These are phyloP conservation scores for Phenganax stokvisi DNA, from an alignment of 92 coral and sea anemone species.

Conservation along the genomic window DNA sequence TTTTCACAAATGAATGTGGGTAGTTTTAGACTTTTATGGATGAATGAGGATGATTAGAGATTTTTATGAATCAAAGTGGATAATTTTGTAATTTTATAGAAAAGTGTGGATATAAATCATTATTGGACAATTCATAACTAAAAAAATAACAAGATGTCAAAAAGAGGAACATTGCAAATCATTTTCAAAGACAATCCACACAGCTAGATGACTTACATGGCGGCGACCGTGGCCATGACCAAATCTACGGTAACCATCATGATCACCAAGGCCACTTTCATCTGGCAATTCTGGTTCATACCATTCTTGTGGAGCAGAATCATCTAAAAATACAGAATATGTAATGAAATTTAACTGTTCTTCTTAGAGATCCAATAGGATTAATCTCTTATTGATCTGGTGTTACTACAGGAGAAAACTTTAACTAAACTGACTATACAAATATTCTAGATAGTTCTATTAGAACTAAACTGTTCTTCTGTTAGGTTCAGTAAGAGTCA, in stretches of 20 bases:
- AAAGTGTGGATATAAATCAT: no score
- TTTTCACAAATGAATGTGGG: no score
- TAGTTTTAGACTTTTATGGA: no score
- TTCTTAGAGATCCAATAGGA: neutral
- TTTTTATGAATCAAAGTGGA: no score
- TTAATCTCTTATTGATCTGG: neutral
- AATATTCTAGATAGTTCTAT: neutral
- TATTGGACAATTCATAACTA: no score
- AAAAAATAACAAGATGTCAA: no score
- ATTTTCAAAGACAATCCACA: neutral
- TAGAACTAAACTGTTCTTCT: neutral
- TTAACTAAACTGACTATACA: neutral
- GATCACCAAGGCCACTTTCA: conserved; percentile 12
- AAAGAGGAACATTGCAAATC: no score
- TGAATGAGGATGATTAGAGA: no score
- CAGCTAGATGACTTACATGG: neutral
- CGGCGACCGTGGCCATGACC: neutral
- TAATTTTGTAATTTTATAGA: no score
- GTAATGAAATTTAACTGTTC: neutral
- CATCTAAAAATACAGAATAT: conserved; percentile 9
- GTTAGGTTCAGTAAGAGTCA: neutral
- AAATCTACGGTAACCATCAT: no score
- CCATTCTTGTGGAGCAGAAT: neutral
- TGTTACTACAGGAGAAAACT: conserved; percentile 2
- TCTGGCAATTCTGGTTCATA: conserved; percentile 19